These are phyloP conservation scores for Falco biarmicus DNA, from an alignment of 2,797 vertebrate species.

Conservation along the genomic window DNA sequence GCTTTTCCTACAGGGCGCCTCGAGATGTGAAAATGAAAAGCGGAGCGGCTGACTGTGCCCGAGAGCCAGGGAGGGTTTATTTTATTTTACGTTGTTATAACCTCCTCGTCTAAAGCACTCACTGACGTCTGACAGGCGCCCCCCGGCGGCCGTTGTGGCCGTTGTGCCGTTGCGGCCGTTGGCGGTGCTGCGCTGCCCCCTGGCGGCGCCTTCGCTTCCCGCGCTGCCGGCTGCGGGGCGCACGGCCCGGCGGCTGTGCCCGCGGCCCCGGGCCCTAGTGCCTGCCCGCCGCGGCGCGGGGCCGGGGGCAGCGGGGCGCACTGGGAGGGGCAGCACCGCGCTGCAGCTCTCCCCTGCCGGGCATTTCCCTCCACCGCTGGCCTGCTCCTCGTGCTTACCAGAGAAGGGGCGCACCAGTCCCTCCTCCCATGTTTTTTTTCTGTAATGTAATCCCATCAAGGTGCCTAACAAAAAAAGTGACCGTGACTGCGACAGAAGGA, in stretches of 20 bases:
- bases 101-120: fast-evolving
- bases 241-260: neutral
- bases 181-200: neutral
- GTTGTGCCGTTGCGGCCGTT: neutral
- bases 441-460: neutral
- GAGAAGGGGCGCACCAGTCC: too few species aligned
- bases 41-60: fast-evolving
- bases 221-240: neutral
- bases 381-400: fast-evolving
- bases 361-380: fast-evolving
- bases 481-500: fast-evolving
- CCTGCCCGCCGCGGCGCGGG: too few species aligned
- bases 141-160: neutral
- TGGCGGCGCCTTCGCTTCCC: neutral
- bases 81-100: fast-evolving
- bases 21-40: too few species aligned
- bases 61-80: too few species aligned
- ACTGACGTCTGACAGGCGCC: too few species aligned
- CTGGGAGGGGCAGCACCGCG: too few species aligned
- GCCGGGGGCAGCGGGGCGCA: fast-evolving
- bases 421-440: neutral
- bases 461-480: neutral
- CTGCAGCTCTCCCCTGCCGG: neutral
- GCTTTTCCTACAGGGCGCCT: neutral
- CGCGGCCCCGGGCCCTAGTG: too few species aligned